Evolutionary conservation across 1,140 invertebrate species (phyloP).

Genomic region (Stegodyphus mimosarum): DNA sequence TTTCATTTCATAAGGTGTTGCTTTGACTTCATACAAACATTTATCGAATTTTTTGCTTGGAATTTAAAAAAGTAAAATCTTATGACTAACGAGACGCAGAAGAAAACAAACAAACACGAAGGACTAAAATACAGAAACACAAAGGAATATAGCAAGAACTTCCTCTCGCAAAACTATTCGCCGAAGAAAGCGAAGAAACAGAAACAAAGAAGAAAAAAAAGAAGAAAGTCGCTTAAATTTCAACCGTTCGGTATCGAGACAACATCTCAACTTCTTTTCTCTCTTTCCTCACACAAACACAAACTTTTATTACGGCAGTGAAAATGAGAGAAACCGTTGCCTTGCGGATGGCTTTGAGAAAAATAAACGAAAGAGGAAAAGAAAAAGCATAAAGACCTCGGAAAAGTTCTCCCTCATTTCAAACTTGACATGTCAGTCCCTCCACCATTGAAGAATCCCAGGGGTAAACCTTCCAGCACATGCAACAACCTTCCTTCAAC

Average conservation of each 20-base stretch:
- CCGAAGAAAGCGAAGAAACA: too few species aligned
- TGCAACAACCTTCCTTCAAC: neutral
- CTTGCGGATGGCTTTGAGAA: neutral
- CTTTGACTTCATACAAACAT: too few species aligned
- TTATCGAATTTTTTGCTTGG: too few species aligned
- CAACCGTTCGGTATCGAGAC: slow-evolving; percentile 12
- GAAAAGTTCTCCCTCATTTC: slow-evolving; percentile 18
- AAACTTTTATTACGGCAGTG: neutral
- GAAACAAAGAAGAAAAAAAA: too few species aligned
- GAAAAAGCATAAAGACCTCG: neutral
- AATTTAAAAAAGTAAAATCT: too few species aligned
- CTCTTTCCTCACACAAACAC: neutral
- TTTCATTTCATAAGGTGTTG: too few species aligned
- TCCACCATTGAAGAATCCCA: slow-evolving; percentile 19
- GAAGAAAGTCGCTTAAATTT: too few species aligned
- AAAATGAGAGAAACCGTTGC: slow-evolving; percentile 31
- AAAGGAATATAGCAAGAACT: too few species aligned
- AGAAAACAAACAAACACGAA: too few species aligned
- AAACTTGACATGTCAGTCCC: slow-evolving; percentile 45
- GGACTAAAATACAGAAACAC: too few species aligned
- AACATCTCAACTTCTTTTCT: slow-evolving; percentile 11
- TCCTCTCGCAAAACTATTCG: too few species aligned
- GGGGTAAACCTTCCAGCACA: neutral
- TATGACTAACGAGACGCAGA: too few species aligned
- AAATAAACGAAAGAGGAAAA: neutral